These are phyloP conservation scores for Drosophila lini DNA, from an alignment of 1,140 invertebrate genomes.

Conservation along the genomic window DNA sequence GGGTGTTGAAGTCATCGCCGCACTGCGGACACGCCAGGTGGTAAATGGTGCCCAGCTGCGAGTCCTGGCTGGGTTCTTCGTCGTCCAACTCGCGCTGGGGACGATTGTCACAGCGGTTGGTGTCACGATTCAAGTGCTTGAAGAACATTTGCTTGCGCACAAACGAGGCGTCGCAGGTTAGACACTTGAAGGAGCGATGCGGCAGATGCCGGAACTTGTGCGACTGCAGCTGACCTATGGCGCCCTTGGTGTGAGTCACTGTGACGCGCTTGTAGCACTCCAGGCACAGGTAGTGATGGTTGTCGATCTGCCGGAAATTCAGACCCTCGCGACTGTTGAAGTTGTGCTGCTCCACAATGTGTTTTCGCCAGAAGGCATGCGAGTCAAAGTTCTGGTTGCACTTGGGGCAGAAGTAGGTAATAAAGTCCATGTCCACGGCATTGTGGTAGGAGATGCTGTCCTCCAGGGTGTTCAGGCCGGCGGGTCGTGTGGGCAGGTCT, in stretches of 20 bases:
- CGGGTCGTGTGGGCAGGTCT: conserved; percentile 47
- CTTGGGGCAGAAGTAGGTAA: conserved; percentile 75
- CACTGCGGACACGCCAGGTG: conserved; percentile 71
- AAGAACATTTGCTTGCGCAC: conserved; percentile 83
- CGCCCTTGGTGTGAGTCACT: conserved; percentile 79
- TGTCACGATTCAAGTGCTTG: conserved; percentile 74
- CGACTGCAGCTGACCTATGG: conserved; percentile 78
- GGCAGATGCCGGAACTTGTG: conserved; percentile 80
- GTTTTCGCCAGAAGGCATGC: conserved; percentile 80
- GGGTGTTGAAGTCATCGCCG: conserved; percentile 61
- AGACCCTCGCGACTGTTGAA: conserved; percentile 72
- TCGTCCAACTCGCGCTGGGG: conserved; percentile 29
- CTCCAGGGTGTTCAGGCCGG: conserved; percentile 71
- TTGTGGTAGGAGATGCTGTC: conserved; percentile 79
- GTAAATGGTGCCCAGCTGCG: conserved; percentile 26
- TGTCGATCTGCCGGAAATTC: conserved; percentile 78
- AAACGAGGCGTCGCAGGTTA: conserved; percentile 71
- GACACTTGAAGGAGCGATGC: conserved; percentile 77
- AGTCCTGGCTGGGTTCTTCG: conserved; percentile 6
- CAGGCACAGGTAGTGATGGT: conserved; percentile 77
- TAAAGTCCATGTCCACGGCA: conserved; percentile 78
- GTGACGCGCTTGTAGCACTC: conserved; percentile 82
- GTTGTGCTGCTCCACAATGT: conserved; percentile 78
- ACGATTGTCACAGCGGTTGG: conserved; percentile 71
- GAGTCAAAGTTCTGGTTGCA: conserved; percentile 80